These are phyloP conservation scores for Lutraria rhynchaena DNA, from an alignment of 1,140 invertebrate species.

Conservation along the genomic window DNA sequence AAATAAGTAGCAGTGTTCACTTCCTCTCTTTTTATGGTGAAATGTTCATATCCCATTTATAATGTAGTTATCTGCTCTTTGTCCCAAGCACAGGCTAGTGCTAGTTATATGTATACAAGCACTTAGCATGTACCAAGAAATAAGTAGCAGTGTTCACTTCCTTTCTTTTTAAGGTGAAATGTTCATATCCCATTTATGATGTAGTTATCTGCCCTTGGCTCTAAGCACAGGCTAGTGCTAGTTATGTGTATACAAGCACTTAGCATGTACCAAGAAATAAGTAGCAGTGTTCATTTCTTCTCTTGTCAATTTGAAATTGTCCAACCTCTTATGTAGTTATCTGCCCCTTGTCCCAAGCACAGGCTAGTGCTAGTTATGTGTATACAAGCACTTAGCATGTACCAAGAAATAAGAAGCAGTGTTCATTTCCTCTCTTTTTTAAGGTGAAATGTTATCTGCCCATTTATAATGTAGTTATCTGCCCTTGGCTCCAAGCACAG, in stretches of 20 bases:
- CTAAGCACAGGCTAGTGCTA: background rate
- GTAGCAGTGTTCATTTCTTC: background rate
- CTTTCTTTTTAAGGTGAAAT: background rate
- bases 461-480: too few relatives aligned
- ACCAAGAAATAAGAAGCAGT: background rate
- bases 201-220: background rate
- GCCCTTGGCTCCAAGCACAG: slow-evolving; percentile 2
- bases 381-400: slow-evolving; percentile 5
- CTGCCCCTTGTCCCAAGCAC: slow-evolving; percentile 1
- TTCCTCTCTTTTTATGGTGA: too few relatives aligned
- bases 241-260: background rate
- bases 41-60: too few relatives aligned
- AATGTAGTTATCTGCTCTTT: background rate
- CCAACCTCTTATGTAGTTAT: background rate
- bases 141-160: background rate
- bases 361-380: background rate
- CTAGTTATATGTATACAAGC: slow-evolving; percentile 31
- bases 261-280: slow-evolving; percentile 13
- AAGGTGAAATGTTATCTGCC: background rate
- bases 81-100: slow-evolving; percentile 33
- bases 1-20: background rate
- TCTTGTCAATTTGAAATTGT: background rate
- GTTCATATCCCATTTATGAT: too few relatives aligned
- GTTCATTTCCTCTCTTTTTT: too few relatives aligned
- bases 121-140: slow-evolving; percentile 12